Evolutionary conservation across 2,888 invertebrate species (phyloP).

Genomic region (Macrosiphum euphorbiae): DNA sequence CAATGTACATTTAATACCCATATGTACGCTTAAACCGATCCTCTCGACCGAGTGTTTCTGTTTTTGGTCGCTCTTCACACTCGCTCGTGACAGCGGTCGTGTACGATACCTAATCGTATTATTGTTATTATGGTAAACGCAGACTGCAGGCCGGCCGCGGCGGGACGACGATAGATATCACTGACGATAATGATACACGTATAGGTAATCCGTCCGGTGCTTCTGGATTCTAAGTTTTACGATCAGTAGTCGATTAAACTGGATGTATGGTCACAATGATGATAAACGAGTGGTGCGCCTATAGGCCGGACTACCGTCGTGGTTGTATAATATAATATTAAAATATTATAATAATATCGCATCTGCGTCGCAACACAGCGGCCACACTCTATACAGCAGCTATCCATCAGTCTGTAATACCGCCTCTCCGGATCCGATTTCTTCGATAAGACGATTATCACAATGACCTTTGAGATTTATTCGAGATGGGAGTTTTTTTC

Average conservation of each 20-base stretch:
- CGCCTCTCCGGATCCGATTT: neutral
- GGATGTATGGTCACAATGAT: neutral
- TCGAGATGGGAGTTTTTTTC: neutral
- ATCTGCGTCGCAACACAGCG: neutral
- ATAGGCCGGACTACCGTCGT: neutral
- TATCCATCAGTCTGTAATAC: constrained; percentile 38
- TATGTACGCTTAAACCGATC: neutral
- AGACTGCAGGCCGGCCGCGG: neutral
- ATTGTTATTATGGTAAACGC: constrained; percentile 45
- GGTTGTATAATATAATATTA: neutral
- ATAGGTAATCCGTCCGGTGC: constrained; percentile 50
- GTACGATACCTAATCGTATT: constrained; percentile 8
- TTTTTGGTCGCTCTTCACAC: constrained; percentile 9
- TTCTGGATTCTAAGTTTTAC: constrained; percentile 38
- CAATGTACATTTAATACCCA: neutral
- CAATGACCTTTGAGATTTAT: neutral
- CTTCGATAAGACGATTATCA: neutral
- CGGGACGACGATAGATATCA: constrained; percentile 12
- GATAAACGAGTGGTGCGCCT: neutral
- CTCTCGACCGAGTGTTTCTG: neutral
- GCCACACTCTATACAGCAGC: neutral
- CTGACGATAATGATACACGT: neutral
- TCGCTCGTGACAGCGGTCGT: neutral
- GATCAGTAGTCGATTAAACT: constrained; percentile 44
- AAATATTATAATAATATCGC: neutral